Evolutionary conservation across 2,113 vertebrate species (phyloP).

Genomic region (Fukomys damarensis): DNA sequence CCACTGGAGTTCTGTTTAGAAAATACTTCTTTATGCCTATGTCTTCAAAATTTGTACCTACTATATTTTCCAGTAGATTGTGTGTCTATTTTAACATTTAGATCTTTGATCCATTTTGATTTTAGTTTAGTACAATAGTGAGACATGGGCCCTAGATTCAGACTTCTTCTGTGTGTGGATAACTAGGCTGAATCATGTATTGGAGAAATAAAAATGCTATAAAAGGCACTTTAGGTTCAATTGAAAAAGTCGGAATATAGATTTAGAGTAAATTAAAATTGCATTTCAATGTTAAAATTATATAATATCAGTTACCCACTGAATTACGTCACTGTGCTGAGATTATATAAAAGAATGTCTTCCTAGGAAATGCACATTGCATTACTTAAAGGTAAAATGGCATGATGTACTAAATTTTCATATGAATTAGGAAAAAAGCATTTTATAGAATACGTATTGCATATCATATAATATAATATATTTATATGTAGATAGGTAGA

Average conservation of each 20-base stretch:
- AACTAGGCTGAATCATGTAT: not conserved
- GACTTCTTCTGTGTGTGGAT: not conserved
- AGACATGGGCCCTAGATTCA: not conserved
- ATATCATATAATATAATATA: not conserved
- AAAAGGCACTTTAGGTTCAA: not conserved
- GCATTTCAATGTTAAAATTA: slow-evolving; percentile 29
- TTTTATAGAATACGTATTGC: not conserved
- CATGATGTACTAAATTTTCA: not conserved
- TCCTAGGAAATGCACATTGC: slow-evolving; percentile 15
- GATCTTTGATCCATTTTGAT: not conserved
- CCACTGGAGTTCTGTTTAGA: not conserved
- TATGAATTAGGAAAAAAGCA: not conserved
- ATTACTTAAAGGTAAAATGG: slow-evolving; percentile 28
- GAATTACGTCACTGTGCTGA: not conserved
- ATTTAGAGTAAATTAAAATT: slow-evolving; percentile 31
- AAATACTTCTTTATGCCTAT: not conserved
- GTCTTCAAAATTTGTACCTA: not conserved
- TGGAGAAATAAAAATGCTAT: not conserved
- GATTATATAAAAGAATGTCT: slow-evolving; percentile 17
- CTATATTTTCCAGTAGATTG: not conserved
- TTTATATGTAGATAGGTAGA: not conserved
- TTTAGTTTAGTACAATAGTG: not conserved
- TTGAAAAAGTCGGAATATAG: not conserved
- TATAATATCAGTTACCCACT: not conserved
- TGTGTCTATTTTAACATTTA: not conserved